Evolutionary conservation across 2,888 invertebrate species (phyloP), one percentile per base, ranked within the genome.

Genomic region (Hartigia nigra): DNA sequence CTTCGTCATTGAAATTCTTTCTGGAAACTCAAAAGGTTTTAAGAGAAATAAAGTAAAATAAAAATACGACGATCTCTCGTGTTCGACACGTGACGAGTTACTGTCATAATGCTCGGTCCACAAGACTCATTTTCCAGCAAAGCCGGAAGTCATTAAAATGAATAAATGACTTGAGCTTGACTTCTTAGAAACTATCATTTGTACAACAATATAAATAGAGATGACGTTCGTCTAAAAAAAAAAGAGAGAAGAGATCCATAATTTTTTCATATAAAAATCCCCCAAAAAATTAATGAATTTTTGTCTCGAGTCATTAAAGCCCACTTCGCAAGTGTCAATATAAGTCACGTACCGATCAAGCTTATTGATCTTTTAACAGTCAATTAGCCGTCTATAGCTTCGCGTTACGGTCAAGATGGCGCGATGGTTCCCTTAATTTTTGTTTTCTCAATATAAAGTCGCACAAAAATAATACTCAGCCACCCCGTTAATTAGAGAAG

Each of bases 401-500:
- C 55, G 9, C 23, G 23, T 55, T 23, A 55, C 9, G 55, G 55
- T 23, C 55, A 55, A 55, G 23, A 55, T 55, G 23, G 9, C 55
- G 23, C 23, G 23, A 55, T 55, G 23, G 55, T 9, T 55, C 23
- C 23, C 14, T 55, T n/a, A n/a, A n/a, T n/a, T 55, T 35, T 23
- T 34, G 34, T 23, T 23, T 55, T 34, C 72, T 31, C 12, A 31
- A 72, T 34, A 31, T 34, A 34, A 72, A 72, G 32, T 34, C 23
- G 31, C 34, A 37, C 76, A 69, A 74, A 79, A 79, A 79, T 79
- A 79, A 74, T n/a, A n/a, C n/a, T 35, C 69, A 14, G 70, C 74
- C 78, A n/a, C 74, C 69, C 69, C 37, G 76, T 72, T 76, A 79
- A 79, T 79, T 79, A 79, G 74, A 76, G 37, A 74, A 74, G 72